Conservation (phyloP, 2,888 invertebrate species). For the Oscheius sp. region DNA sequence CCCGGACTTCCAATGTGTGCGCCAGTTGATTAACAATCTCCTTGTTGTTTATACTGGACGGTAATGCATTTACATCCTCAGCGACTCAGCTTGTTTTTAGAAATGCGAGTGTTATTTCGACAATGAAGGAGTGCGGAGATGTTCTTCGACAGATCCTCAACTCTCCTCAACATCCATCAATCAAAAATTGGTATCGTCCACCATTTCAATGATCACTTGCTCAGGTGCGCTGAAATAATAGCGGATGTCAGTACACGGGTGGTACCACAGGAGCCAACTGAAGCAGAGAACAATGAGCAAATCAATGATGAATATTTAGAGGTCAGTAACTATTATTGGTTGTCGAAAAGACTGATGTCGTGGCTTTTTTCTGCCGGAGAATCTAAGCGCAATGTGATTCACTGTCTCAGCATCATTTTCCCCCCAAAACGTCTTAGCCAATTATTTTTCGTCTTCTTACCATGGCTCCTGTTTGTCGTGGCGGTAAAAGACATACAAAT, state of each 20-base stretch:
- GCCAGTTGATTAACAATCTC: slow-evolving; percentile 70
- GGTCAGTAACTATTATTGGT: slow-evolving; percentile 71
- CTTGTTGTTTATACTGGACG: slow-evolving; percentile 64
- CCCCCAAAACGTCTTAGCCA: not conserved
- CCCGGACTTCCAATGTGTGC: slow-evolving; percentile 72
- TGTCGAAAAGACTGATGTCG: not conserved
- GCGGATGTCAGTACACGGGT: slow-evolving; percentile 66
- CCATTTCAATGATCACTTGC: too few relatives aligned
- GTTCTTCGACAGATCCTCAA: slow-evolving; percentile 70
- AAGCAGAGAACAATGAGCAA: slow-evolving; percentile 75
- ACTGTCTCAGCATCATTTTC: slow-evolving; percentile 8
- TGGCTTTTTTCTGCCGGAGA: not conserved
- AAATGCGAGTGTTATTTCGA: slow-evolving; percentile 63
- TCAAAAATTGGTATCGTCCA: slow-evolving; percentile 67
- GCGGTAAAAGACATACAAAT: not conserved
- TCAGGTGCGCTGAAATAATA: slow-evolving; percentile 71
- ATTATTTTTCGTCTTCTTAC: not conserved
- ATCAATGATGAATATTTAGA: slow-evolving; percentile 77
- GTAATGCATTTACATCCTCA: slow-evolving; percentile 28
- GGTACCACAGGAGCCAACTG: slow-evolving; percentile 74
- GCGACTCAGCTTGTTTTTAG: slow-evolving; percentile 37
- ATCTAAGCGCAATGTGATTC: slow-evolving; percentile 15
- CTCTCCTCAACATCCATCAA: slow-evolving; percentile 71
- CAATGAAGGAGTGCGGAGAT: slow-evolving; percentile 69
- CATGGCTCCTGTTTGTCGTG: not conserved